Percentiles rank a stretch among this genome's conserved stretches.
Evolutionary conservation across 1,140 invertebrate genomes (phyloP).

Genomic region (Drosophila kepulauana): DNA sequence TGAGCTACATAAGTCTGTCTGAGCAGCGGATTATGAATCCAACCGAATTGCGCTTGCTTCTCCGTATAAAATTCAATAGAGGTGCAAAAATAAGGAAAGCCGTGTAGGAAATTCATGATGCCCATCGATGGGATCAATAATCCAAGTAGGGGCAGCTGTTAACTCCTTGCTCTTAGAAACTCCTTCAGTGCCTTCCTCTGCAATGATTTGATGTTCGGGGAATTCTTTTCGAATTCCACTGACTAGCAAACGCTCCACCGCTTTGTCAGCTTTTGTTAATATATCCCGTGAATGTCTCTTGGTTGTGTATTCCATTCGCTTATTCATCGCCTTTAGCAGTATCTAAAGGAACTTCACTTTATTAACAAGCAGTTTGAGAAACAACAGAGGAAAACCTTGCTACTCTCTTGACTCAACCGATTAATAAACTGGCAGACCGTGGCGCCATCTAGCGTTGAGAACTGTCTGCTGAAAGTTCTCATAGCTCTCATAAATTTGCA

Average conservation of each 20-base stretch:
- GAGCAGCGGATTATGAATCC: conserved; percentile 95
- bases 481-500: background rate
- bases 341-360: background rate
- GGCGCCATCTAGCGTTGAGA: conserved; percentile 12
- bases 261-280: conserved; percentile 97
- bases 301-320: background rate
- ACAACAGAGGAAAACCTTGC: background rate
- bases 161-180: conserved; percentile 88
- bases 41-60: conserved; percentile 89
- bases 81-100: conserved; percentile 91
- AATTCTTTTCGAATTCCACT: conserved; percentile 90
- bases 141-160: conserved; percentile 96
- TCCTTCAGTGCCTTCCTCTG: conserved; percentile 93
- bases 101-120: conserved; percentile 94
- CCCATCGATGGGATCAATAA: conserved; percentile 88
- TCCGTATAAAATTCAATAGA: conserved; percentile 91
- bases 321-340: background rate
- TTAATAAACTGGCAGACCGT: background rate
- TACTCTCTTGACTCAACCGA: background rate
- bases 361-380: background rate
- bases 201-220: conserved; percentile 97
- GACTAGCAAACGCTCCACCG: conserved; percentile 94
- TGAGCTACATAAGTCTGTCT: conserved; percentile 86
- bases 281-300: conserved; percentile 87
- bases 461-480: background rate